Conservation (phyloP, 2,113 vertebrate genomes). For the Sialia sialis region DNA sequence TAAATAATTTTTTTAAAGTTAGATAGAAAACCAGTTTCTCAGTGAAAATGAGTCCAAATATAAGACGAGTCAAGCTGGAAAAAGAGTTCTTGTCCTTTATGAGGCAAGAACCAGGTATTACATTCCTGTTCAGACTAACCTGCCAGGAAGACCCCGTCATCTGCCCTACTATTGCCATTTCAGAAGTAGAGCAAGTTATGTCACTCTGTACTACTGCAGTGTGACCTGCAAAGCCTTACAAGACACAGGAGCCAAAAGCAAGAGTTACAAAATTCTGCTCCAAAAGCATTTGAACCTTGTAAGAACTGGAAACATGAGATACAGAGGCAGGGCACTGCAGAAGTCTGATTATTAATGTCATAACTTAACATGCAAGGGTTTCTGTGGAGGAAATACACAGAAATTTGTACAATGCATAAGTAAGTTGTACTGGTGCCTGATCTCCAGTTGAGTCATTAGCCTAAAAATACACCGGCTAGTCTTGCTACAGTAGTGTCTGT, state of each 20-base stretch:
- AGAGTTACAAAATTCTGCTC: not conserved
- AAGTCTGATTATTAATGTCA: not conserved
- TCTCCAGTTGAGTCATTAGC: slow-evolving; percentile 36
- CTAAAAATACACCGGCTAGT: slow-evolving; percentile 63
- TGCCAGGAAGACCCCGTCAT: not conserved
- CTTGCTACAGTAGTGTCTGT: slow-evolving; percentile 31
- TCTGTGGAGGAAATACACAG: slow-evolving; percentile 12
- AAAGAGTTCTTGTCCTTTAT: not conserved
- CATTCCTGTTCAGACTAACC: not conserved
- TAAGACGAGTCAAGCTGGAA: not conserved
- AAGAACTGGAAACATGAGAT: not conserved
- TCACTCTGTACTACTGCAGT: not conserved
- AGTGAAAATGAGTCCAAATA: not conserved
- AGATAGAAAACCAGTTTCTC: not conserved
- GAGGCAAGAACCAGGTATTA: not conserved
- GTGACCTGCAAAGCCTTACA: slow-evolving; percentile 7
- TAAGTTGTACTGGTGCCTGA: slow-evolving; percentile 22
- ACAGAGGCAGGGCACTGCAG: not conserved
- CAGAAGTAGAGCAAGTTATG: not conserved
- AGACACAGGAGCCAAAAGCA: not conserved
- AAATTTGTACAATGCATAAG: slow-evolving; percentile 30
- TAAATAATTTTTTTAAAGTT: not conserved
- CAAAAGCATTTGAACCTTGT: not conserved
- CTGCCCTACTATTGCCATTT: not conserved
- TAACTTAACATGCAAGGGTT: not conserved